Percentiles rank a stretch among this genome's conserved stretches.
Evolutionary conservation across 2,888 invertebrate species (phyloP).

Genomic region (Drosophila acutilabella): DNA sequence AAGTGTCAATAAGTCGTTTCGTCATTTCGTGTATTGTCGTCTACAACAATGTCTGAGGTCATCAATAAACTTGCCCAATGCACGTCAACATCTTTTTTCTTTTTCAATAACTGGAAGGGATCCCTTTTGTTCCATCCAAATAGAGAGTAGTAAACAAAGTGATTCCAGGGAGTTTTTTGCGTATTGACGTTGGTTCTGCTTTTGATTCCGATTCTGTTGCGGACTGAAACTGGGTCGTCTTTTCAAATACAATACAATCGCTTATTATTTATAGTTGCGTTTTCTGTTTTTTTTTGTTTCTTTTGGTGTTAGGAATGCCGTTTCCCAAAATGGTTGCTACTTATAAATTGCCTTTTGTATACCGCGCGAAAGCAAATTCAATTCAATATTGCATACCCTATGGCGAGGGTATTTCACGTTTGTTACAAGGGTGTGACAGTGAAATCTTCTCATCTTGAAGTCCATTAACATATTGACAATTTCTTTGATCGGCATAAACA

Average conservation of each 20-base stretch:
- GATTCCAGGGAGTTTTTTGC: slow-evolving; percentile 15
- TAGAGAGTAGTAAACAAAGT: slow-evolving; percentile 51
- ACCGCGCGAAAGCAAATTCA: slow-evolving; percentile 28
- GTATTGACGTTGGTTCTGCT: slow-evolving; percentile 30
- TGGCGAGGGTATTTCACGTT: too few relatives aligned
- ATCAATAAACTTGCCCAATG: slow-evolving; percentile 62
- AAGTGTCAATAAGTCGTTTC: slow-evolving; percentile 37
- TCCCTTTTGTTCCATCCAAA: slow-evolving; percentile 40
- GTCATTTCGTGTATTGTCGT: slow-evolving; percentile 37
- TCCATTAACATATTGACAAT: too few relatives aligned
- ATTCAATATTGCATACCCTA: slow-evolving; percentile 13
- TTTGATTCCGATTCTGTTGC: slow-evolving; percentile 24
- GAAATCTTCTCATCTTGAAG: too few relatives aligned
- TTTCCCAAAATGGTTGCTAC: slow-evolving; percentile 45
- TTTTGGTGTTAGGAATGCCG: slow-evolving; percentile 3
- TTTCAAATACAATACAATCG: slow-evolving; percentile 69
- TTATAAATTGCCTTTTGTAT: slow-evolving; percentile 51
- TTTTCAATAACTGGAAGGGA: slow-evolving; percentile 9
- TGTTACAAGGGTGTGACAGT: too few relatives aligned
- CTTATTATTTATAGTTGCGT: slow-evolving; percentile 71
- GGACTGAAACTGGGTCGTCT: slow-evolving; percentile 49
- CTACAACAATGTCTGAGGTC: slow-evolving; percentile 45
- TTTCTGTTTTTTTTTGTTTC: slow-evolving; percentile 32
- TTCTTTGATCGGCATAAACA: too few relatives aligned
- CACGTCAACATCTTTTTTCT: slow-evolving; percentile 35